Base-by-base conservation (phyloP, 2,888 invertebrate species). In the Sphaerophoria rueppellii region DNA sequence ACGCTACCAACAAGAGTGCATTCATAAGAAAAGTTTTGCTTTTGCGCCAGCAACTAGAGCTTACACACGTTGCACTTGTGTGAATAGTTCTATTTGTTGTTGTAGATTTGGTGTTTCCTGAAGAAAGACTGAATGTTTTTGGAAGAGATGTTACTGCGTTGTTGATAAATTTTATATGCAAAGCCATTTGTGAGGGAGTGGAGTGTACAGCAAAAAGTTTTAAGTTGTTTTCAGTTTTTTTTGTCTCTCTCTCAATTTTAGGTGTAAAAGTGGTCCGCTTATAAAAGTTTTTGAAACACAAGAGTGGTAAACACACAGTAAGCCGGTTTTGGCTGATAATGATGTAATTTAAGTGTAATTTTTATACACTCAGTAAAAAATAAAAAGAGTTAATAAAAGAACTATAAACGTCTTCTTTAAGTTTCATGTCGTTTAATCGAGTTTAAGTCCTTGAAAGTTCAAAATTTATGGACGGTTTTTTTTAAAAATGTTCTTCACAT, bases 81-180 rank as follows among this genome's bases (percentile, higher is more conserved):
- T 9, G 34, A 24, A 37, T 54, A 70, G 70, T 70, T 75, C 71
- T 35, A 9, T 75, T 70, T 81, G 16, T 11, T 32, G 12, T 55
- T 46, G 6, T 43, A 11, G 43, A 0, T 43, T 43, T 43, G 6
- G 9, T 43, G 6, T 43, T 43, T 5, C 2, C 12, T 43, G 4
- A 12, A 11, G 4, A 43, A 43, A 43, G 12, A 43, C 2, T 2
- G 11, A 43, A 43, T 40, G 6, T 40, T 48, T 12, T 70, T 48
- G 4, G 37, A 14, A 16, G 50, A 14, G 52, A 9, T 55, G 55
- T 69, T 55, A n/a, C 61, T 7, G 12, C 57, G 24, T 77, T 69
- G n/a, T 43, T 73, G 32, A 32, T 24, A 69, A 78, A 82, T 74
- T 70, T 70, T 74, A 55, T 70, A 82, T 82, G 82, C 74, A 70